A percentile compares a stretch with the other conserved stretches of the same genome.
phyloP scores from a whole-genome alignment of 2,797 vertebrate genomes.

The Macropus fuliginosus region DNA sequence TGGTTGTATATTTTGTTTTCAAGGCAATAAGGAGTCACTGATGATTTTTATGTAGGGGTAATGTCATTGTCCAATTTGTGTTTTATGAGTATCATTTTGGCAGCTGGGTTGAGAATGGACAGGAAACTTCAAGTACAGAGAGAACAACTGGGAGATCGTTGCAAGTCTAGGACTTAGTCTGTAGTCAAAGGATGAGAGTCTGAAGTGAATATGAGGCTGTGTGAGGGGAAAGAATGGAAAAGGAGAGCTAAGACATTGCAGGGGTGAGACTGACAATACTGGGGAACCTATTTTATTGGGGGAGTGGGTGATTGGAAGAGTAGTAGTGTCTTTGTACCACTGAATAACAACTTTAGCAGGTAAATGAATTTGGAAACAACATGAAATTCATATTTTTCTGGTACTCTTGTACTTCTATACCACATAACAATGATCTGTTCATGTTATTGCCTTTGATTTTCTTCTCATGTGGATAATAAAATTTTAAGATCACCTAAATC shows the following conservation, averaged over 20 bases:
- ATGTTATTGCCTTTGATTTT: conserved; percentile 73
- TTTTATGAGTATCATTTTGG: neutral
- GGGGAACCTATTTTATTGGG: neutral
- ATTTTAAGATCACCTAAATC: neutral
- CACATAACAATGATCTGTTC: conserved; percentile 75
- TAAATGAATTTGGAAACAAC: conserved; percentile 66
- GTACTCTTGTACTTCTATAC: conserved; percentile 64
- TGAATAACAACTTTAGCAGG: neutral
- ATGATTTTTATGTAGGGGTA: neutral
- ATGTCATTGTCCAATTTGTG: neutral
- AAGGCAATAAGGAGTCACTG: neutral
- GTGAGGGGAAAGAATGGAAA: neutral
- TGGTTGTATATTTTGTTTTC: neutral
- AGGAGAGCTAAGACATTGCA: neutral
- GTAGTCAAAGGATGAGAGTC: neutral
- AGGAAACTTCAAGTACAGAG: neutral
- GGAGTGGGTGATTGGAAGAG: neutral
- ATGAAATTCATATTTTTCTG: conserved; percentile 73
- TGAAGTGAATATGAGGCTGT: neutral
- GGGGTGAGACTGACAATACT: neutral
- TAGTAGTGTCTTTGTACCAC: conserved; percentile 61
- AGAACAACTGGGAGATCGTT: neutral
- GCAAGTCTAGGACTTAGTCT: neutral
- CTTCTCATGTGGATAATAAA: conserved; percentile 5
- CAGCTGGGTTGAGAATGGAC: neutral